Base-by-base conservation (phyloP, 2,888 invertebrate genomes). In the Plutella xylostella region DNA sequence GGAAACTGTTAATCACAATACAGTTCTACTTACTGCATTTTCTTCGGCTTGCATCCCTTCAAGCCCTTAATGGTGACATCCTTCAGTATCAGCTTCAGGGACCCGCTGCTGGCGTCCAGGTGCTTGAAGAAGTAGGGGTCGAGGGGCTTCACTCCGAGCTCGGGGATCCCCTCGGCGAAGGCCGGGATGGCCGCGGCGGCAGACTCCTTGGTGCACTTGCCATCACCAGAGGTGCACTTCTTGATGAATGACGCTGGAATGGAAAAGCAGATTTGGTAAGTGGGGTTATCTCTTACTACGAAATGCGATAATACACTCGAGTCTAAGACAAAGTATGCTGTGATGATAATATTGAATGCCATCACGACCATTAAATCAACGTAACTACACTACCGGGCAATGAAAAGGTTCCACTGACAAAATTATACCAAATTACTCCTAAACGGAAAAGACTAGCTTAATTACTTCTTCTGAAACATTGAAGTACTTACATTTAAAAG, bases 201-300 rank as follows among this genome's bases (percentile, higher is more conserved):
- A 0, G 65, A 54, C n/a, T 66, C 55, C 28, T 60, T 70, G 0
- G 58, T 22, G 46, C 77, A 78, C 55, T 68, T 62, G 0, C 51
- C 14, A 48, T 78, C 77, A 0, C 58, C 58, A 6, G 52, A 34
- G 41, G 61, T 59, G 49, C 78, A 77, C 63, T 64, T 70, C 40
- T 49, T 60, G 9, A 62, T 57, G 33, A 58, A 60, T 3, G 68
- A 55, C n/a, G 54, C 70, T 72, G 54, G 6, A 57, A 60, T 35
- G 21, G 49, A 47, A n/a, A n/a, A n/a, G n/a, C n/a, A n/a, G n/a
- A n/a, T n/a, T n/a, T n/a, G n/a, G n/a, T n/a, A n/a, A n/a, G n/a
- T n/a, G n/a, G n/a, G n/a, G n/a, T n/a, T n/a, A n/a, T n/a, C n/a
- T n/a, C n/a, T n/a, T n/a, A 30, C 14, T n/a, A 30, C 1, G 14